A percentile compares a stretch with the other conserved stretches of the same genome.
Conservation (phyloP, 2,113 vertebrate genomes). For the Grammomys dolichurus region DNA sequence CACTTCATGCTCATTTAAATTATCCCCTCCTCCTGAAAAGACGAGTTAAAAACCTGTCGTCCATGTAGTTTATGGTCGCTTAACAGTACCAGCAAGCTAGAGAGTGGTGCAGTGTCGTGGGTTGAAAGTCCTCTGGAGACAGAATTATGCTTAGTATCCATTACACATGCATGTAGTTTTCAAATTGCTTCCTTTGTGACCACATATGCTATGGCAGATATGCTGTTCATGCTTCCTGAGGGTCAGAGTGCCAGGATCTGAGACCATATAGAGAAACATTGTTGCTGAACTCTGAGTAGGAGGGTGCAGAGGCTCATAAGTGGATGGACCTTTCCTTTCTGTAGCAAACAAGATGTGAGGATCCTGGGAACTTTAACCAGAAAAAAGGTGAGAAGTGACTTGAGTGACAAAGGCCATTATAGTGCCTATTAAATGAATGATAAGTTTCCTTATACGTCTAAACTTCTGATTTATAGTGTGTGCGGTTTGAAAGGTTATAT, state of each 20-base stretch:
- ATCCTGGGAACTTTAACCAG: slow-evolving; percentile 31
- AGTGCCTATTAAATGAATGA: slow-evolving; percentile 49
- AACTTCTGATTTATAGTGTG: slow-evolving; percentile 38
- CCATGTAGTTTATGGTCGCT: neutral
- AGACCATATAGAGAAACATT: accelerated
- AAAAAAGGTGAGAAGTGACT: slow-evolving; percentile 9
- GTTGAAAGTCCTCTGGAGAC: neutral
- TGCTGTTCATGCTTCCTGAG: neutral
- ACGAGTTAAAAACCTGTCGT: neutral
- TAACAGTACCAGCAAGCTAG: neutral
- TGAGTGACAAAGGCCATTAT: neutral
- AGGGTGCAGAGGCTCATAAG: neutral
- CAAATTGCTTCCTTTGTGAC: neutral
- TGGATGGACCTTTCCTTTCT: neutral
- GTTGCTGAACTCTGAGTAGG: neutral
- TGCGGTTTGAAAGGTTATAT: slow-evolving; percentile 59
- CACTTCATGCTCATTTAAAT: neutral
- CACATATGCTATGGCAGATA: neutral
- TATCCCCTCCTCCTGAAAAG: neutral
- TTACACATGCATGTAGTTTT: neutral
- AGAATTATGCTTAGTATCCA: neutral
- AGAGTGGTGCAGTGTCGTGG: neutral
- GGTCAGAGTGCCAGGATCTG: neutral
- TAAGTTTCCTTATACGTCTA: slow-evolving; percentile 20
- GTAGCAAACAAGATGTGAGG: neutral